phyloP scores from a whole-genome alignment of 2,113 vertebrate genomes.

The Bos indicus region DNA sequence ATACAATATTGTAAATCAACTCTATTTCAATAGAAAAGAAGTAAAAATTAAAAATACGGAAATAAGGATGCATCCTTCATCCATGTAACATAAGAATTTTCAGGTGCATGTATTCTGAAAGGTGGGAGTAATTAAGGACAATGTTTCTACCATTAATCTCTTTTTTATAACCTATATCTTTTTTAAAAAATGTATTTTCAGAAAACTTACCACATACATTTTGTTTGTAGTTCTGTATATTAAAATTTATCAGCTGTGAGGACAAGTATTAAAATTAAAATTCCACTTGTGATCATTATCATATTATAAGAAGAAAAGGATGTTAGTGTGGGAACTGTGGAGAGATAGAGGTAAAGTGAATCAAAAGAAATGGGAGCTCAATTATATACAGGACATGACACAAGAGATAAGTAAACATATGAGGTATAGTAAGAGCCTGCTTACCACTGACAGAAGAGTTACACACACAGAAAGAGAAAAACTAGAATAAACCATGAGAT shows the following conservation, averaged over 20 bases:
- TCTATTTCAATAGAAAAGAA: too few relatives aligned
- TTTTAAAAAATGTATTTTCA: not conserved
- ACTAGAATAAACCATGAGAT: not conserved
- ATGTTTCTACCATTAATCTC: not conserved
- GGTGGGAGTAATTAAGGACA: not conserved
- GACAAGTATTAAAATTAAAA: not conserved
- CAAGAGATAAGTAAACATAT: not conserved
- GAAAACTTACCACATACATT: not conserved
- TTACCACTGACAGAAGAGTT: not conserved
- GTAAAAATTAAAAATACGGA: too few relatives aligned
- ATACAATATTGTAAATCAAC: too few relatives aligned
- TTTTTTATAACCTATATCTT: not conserved
- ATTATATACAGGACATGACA: not conserved
- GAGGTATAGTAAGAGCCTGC: not conserved
- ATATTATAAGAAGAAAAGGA: not conserved
- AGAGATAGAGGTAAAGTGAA: not conserved
- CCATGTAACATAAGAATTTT: too few relatives aligned
- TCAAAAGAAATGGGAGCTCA: not conserved
- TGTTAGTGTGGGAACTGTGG: not conserved
- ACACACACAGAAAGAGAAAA: not conserved
- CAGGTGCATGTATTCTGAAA: too few relatives aligned
- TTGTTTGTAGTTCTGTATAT: not conserved
- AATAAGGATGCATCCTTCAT: too few relatives aligned
- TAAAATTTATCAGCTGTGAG: not conserved
- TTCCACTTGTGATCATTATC: not conserved